Percentiles rank a stretch among this genome's conserved stretches.
These are phyloP conservation scores for Caranx ignobilis DNA, from an alignment of 2,113 vertebrate species.

Conservation along the genomic window DNA sequence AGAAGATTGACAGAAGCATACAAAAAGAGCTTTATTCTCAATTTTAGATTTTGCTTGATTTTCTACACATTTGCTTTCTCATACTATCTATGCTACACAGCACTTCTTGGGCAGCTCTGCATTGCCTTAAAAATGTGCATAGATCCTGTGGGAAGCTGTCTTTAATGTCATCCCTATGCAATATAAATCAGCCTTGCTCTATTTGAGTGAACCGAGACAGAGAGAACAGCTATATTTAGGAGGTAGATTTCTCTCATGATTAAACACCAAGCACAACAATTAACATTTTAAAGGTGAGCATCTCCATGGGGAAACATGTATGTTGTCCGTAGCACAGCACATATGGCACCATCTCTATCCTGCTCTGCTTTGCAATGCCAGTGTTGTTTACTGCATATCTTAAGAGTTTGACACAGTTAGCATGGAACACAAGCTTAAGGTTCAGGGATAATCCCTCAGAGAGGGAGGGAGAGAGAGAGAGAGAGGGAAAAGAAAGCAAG, in stretches of 20 bases:
- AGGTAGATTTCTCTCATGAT: constrained; percentile 31
- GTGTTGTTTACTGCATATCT: constrained; percentile 64
- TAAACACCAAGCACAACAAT: constrained; percentile 58
- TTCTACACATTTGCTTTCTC: neutral
- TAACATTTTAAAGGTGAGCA: constrained; percentile 74
- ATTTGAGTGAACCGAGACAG: constrained; percentile 5
- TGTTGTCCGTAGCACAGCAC: constrained; percentile 25
- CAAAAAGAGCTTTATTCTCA: neutral
- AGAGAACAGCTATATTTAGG: constrained; percentile 48
- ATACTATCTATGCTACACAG: neutral
- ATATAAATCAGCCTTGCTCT: constrained; percentile 54
- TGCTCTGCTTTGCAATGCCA: constrained; percentile 22
- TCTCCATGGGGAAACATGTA: constrained; percentile 41
- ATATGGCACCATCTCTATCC: constrained; percentile 22
- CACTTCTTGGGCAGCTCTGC: constrained; percentile 12
- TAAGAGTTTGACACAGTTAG: constrained; percentile 69
- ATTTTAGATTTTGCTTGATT: constrained; percentile 22
- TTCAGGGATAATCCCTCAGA: constrained; percentile 61
- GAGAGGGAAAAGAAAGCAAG: constrained; percentile 4
- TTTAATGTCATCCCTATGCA: constrained; percentile 53
- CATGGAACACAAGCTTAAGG: constrained; percentile 51
- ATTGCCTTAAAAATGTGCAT: constrained; percentile 10
- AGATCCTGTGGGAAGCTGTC: constrained; percentile 7
- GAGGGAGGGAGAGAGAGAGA: constrained; percentile 5
- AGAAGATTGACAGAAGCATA: neutral